Evolutionary conservation across 2,888 invertebrate species (phyloP).

Genomic region (Hypena proboscidalis): DNA sequence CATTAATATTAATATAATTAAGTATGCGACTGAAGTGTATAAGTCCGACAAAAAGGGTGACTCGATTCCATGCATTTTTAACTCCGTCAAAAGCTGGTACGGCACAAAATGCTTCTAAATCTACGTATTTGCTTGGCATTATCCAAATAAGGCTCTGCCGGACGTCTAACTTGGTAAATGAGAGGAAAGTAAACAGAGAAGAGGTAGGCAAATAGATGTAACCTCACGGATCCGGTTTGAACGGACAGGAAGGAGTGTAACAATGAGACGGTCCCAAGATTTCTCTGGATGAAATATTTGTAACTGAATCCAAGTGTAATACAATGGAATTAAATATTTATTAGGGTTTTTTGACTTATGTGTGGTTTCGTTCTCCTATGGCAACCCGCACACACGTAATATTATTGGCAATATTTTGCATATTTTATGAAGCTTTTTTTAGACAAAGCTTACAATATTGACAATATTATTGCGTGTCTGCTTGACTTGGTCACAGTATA

Average conservation of each 20-base stretch:
- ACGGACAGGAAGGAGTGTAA: constrained; percentile 29
- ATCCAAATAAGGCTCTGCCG: constrained; percentile 74
- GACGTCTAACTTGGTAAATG: constrained; percentile 76
- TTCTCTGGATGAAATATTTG: constrained; percentile 25
- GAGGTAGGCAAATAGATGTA: constrained; percentile 58
- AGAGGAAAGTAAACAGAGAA: constrained; percentile 68
- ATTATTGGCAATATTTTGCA: too few species aligned
- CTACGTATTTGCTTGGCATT: constrained; percentile 70
- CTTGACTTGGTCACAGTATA: too few species aligned
- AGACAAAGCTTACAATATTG: too few species aligned
- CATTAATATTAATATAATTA: constrained; percentile 24
- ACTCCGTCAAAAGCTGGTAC: constrained; percentile 43
- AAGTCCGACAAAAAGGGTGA: constrained; percentile 33
- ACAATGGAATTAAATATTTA: too few species aligned
- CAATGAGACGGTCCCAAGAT: constrained; percentile 23
- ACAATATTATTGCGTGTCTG: too few species aligned
- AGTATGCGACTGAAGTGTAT: constrained; percentile 16
- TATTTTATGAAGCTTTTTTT: too few species aligned
- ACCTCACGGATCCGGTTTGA: constrained; percentile 42
- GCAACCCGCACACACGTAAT: too few species aligned
- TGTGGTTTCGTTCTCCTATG: too few species aligned
- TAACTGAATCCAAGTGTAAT: not conserved
- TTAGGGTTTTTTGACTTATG: too few species aligned
- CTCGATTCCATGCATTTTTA: constrained; percentile 50
- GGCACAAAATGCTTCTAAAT: constrained; percentile 45